These are phyloP conservation scores for Epizoanthus scotinus DNA, from an alignment of 92 coral and sea anemone genomes.

Conservation along the genomic window DNA sequence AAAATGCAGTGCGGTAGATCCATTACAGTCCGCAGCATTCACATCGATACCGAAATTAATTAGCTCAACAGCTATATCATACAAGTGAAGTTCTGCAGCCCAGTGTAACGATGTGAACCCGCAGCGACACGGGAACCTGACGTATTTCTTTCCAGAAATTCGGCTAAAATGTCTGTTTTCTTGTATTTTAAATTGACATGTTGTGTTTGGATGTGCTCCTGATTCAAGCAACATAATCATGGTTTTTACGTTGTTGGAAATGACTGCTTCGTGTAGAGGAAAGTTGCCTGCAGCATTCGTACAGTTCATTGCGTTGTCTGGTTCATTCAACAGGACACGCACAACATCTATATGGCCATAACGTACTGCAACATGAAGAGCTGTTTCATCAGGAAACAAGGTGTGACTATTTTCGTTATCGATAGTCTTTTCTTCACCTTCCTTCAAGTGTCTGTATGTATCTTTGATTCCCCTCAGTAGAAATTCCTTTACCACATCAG, in stretches of 20 bases:
- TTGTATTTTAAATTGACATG: neutral
- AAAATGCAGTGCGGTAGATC: constrained; percentile 54
- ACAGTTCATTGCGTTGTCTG: neutral
- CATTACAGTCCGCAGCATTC: constrained; percentile 12
- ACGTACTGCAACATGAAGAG: constrained; percentile 9
- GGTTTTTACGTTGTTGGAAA: neutral
- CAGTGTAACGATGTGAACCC: constrained; percentile 13
- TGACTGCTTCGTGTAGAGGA: constrained; percentile 3
- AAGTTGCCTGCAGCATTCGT: neutral
- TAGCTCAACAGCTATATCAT: neutral
- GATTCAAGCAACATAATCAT: neutral
- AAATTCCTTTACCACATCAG: neutral
- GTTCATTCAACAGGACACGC: neutral
- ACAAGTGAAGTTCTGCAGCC: constrained; percentile 20
- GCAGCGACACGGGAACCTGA: neutral
- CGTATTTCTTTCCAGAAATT: neutral
- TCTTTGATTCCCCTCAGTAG: constrained; percentile 16
- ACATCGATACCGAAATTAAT: neutral
- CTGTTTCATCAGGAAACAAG: neutral
- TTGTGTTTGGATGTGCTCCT: neutral
- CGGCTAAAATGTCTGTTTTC: neutral
- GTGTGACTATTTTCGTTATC: neutral
- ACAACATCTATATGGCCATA: constrained; percentile 18
- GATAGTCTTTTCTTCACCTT: neutral
- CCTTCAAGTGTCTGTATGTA: neutral